Evolutionary conservation across 2,113 vertebrate genomes (phyloP).

Genomic region (Ameiurus melas): DNA sequence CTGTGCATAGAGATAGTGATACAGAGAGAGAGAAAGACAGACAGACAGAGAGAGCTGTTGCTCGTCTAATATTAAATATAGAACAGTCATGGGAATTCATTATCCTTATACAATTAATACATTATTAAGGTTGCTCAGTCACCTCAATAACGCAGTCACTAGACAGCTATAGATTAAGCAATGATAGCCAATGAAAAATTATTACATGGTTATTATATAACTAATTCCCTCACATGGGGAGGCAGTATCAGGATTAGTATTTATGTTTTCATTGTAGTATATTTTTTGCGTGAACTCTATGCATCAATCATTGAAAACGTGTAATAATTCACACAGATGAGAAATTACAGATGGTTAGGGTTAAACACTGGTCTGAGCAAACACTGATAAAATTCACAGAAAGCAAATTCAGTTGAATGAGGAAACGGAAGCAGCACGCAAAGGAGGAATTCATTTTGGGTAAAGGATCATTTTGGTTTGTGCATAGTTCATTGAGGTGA

Average conservation of each 20-base stretch:
- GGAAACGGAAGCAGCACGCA: neutral
- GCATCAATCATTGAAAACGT: neutral
- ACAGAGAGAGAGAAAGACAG: neutral
- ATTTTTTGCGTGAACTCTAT: neutral
- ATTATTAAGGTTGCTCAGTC: slow-evolving; percentile 6
- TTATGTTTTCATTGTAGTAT: neutral
- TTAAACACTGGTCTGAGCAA: neutral
- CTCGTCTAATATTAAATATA: slow-evolving; percentile 24
- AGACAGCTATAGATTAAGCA: slow-evolving; percentile 7
- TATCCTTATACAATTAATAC: slow-evolving; percentile 43
- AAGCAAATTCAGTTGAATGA: neutral
- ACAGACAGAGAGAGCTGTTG: neutral
- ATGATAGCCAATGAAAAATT: neutral
- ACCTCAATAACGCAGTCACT: neutral
- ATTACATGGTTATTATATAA: neutral
- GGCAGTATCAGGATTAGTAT: neutral
- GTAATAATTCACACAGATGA: neutral
- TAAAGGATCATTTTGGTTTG: neutral
- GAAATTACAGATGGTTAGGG: neutral
- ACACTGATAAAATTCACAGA: neutral
- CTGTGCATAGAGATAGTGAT: neutral
- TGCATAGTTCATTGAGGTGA: neutral
- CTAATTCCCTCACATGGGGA: neutral
- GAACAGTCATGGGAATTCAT: slow-evolving; percentile 32
- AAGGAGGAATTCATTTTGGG: neutral